phyloP scores from a whole-genome alignment of 2,797 vertebrate species.

The Anguilla megastoma region DNA sequence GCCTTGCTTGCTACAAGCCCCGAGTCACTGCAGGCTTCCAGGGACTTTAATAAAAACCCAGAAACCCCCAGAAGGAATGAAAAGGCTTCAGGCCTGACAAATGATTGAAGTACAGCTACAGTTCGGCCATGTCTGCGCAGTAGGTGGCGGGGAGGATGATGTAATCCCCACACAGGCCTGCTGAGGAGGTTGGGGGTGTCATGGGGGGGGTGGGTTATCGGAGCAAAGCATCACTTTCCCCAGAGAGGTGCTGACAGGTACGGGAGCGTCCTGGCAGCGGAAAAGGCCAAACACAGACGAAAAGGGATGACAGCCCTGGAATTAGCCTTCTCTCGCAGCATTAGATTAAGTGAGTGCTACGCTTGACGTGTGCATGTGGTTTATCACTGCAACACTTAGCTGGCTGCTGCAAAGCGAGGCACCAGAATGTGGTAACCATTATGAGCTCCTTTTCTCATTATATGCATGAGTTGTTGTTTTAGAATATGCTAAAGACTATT shows the following conservation, averaged over 20 bases:
- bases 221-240: not conserved
- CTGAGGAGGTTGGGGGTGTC: not conserved
- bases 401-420: slow-evolving; percentile 48
- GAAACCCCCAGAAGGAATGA: not conserved
- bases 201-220: not conserved
- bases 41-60: not conserved
- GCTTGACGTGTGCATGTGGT: slow-evolving; percentile 52
- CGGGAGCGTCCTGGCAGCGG: slow-evolving; percentile 47
- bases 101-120: not conserved
- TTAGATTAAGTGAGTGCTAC: slow-evolving; percentile 57
- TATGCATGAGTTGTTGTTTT: slow-evolving; percentile 44
- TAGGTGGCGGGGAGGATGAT: not conserved
- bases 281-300: slow-evolving; percentile 41
- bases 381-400: slow-evolving; percentile 58
- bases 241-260: slow-evolving; percentile 49
- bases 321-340: slow-evolving; percentile 56
- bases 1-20: not conserved
- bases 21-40: not conserved
- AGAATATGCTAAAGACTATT: slow-evolving; percentile 23
- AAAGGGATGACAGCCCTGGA: slow-evolving; percentile 54
- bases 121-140: not conserved
- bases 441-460: slow-evolving; percentile 45
- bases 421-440: slow-evolving; percentile 65
- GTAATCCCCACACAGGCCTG: not conserved
- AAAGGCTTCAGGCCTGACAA: not conserved